Evolutionary conservation across 2,797 vertebrate species (phyloP).

Genomic region (Scolopax rusticola): DNA sequence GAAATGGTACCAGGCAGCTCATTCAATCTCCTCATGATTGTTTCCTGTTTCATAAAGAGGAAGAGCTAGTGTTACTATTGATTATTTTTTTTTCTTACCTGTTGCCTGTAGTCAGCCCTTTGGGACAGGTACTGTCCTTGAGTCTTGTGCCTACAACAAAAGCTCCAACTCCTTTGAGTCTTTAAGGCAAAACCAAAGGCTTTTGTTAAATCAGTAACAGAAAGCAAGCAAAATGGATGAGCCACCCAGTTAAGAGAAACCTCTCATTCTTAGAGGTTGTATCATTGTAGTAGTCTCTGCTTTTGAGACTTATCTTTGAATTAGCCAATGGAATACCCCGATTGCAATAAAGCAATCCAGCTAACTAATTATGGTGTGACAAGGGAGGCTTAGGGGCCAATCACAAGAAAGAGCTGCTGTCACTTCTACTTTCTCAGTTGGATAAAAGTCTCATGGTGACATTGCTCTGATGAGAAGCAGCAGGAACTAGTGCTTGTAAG

Average conservation of each 20-base stretch:
- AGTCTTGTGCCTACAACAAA: neutral
- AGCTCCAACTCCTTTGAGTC: neutral
- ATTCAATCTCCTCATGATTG: neutral
- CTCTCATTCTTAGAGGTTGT: neutral
- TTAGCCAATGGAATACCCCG: neutral
- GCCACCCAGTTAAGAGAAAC: neutral
- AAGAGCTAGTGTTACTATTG: neutral
- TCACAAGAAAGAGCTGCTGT: constrained; percentile 40
- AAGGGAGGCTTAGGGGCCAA: constrained; percentile 31
- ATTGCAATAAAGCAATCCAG: neutral
- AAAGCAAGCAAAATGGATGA: neutral
- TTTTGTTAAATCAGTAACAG: fast-evolving
- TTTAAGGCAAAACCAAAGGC: neutral
- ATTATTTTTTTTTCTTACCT: neutral
- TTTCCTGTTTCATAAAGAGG: neutral
- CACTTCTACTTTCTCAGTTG: constrained; percentile 34
- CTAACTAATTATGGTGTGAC: constrained; percentile 32
- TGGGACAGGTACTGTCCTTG: neutral
- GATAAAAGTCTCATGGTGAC: neutral
- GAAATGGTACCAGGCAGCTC: neutral
- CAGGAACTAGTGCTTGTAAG: neutral
- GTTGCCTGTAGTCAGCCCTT: neutral
- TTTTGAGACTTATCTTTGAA: neutral
- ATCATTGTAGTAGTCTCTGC: neutral
- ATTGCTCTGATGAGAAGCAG: constrained; percentile 45